These are phyloP conservation scores for Heterohyrax brucei DNA, from an alignment of 2,797 vertebrate species.

Conservation along the genomic window DNA sequence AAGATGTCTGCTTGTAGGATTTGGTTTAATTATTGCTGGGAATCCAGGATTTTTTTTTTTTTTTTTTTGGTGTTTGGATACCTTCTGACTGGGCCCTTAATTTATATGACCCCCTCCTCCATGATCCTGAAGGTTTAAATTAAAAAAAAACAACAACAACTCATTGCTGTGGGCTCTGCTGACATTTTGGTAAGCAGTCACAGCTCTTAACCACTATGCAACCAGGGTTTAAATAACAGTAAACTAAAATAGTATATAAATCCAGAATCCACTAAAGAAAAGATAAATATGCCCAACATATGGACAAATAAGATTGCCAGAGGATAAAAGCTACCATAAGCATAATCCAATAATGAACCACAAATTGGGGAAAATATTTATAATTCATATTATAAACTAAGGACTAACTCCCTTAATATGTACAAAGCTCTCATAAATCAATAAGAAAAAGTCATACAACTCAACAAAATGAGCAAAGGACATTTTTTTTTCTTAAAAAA, in stretches of 20 bases:
- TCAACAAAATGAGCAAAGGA: slow-evolving; percentile 33
- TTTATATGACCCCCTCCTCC: slow-evolving; percentile 21
- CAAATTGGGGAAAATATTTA: slow-evolving; percentile 53
- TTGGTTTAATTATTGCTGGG: slow-evolving; percentile 63
- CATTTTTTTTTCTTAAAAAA: too few species aligned
- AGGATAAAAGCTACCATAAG: neutral
- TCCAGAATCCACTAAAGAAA: slow-evolving; percentile 36
- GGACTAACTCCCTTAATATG: neutral
- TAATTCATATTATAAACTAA: slow-evolving; percentile 8
- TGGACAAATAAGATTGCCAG: neutral
- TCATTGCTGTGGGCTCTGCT: too few species aligned
- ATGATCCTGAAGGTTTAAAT: slow-evolving; percentile 30
- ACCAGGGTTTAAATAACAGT: slow-evolving; percentile 27
- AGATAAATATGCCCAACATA: neutral
- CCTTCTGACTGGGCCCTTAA: neutral
- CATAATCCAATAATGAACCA: slow-evolving; percentile 49
- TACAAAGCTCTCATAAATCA: neutral
- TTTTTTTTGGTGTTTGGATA: slow-evolving; percentile 34
- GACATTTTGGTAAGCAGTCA: too few species aligned
- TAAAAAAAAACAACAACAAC: neutral
- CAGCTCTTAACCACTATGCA: too few species aligned
- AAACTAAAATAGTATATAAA: slow-evolving; percentile 39
- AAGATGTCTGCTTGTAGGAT: slow-evolving; percentile 55
- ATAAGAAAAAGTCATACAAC: slow-evolving; percentile 21
- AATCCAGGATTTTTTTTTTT: neutral